phyloP scores from a whole-genome alignment of 2,113 vertebrate species.

The Macaca fascicularis region DNA sequence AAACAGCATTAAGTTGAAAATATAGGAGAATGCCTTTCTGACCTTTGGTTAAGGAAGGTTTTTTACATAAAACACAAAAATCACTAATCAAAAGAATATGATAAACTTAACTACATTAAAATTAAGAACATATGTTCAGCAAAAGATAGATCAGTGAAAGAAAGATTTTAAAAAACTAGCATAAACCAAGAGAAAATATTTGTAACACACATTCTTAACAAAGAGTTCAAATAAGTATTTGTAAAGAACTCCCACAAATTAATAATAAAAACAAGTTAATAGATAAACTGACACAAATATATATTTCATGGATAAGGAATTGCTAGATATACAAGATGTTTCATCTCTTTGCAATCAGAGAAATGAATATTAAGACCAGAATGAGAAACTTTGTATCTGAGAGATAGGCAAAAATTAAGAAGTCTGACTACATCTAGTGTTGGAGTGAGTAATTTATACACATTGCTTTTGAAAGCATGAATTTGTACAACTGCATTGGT shows the following conservation, averaged over 20 bases:
- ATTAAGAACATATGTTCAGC: not conserved
- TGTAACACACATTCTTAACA: not conserved
- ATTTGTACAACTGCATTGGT: not conserved
- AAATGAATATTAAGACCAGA: not conserved
- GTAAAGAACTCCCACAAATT: not conserved
- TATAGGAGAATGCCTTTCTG: not conserved
- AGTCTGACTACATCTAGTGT: not conserved
- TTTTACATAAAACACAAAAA: not conserved
- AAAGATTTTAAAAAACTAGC: not conserved
- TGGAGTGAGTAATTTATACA: not conserved
- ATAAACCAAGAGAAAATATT: not conserved
- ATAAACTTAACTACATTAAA: not conserved
- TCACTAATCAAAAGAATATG: not conserved
- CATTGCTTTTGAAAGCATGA: not conserved
- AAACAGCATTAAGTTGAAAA: not conserved
- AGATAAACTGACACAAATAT: not conserved
- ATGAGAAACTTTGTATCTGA: not conserved
- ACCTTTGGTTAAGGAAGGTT: not conserved
- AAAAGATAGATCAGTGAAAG: not conserved
- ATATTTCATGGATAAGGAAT: not conserved
- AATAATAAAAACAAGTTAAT: not conserved
- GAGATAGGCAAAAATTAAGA: not conserved
- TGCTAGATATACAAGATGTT: not conserved
- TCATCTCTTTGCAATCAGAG: not conserved
- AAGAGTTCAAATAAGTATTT: not conserved